A percentile compares a stretch with the other conserved stretches of the same genome.
phyloP scores from a whole-genome alignment of 2,888 invertebrate genomes.

The Cremastinae sp. region DNA sequence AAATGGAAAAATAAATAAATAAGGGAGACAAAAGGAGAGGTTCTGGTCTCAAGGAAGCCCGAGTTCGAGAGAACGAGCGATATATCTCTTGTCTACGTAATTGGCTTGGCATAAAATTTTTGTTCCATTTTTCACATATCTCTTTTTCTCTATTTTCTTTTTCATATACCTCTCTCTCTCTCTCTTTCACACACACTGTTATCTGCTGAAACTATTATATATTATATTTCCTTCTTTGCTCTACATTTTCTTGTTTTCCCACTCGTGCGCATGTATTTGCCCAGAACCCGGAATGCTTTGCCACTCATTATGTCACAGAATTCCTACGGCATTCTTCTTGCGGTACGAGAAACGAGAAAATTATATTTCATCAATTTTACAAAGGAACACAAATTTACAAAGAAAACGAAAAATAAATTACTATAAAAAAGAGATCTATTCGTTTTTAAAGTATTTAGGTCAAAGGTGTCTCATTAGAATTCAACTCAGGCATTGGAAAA shows the following conservation, averaged over 20 bases:
- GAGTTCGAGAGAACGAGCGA: slow-evolving; percentile 44
- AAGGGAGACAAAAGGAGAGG: slow-evolving; percentile 16
- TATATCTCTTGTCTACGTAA: slow-evolving; percentile 64
- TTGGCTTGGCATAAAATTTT: slow-evolving; percentile 72
- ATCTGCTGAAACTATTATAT: slow-evolving; percentile 43
- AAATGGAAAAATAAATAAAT: slow-evolving; percentile 14
- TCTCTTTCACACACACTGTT: slow-evolving; percentile 10
- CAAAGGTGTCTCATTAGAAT: too few species aligned
- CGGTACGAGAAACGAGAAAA: too few species aligned
- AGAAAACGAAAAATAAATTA: too few species aligned
- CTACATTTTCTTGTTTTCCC: background rate
- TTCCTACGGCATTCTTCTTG: background rate
- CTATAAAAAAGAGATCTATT: too few species aligned
- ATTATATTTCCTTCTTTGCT: slow-evolving; percentile 33
- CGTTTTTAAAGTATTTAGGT: too few species aligned
- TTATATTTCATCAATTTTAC: too few species aligned
- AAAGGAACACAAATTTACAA: too few species aligned
- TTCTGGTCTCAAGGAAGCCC: slow-evolving; percentile 31
- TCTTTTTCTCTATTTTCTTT: slow-evolving; percentile 27
- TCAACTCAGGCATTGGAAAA: too few species aligned
- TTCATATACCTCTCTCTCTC: slow-evolving; percentile 2
- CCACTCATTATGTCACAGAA: background rate
- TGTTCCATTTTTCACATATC: slow-evolving; percentile 69
- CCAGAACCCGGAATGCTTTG: background rate
- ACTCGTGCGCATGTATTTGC: slow-evolving; percentile 8